These are phyloP conservation scores for Cydia strobilella DNA, from an alignment of 1,140 invertebrate genomes.

Conservation along the genomic window DNA sequence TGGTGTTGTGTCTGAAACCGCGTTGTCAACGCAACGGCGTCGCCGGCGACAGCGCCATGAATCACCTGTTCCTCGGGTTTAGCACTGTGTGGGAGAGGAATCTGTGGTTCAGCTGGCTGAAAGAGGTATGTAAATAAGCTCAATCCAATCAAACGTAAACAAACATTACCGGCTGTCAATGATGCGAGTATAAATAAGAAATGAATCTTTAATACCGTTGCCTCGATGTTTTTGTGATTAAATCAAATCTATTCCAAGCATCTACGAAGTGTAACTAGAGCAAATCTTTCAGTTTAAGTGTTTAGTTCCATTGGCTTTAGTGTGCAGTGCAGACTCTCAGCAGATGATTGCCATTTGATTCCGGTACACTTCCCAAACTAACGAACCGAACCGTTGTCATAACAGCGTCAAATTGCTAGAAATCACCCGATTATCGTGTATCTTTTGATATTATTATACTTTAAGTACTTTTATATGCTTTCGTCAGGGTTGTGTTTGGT, in stretches of 20 bases:
- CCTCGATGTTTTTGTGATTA: not conserved
- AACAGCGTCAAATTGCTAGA: slow-evolving; percentile 66
- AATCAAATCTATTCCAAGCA: not conserved
- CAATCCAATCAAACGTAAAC: no score
- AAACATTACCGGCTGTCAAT: no score
- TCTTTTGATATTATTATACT: slow-evolving; percentile 61
- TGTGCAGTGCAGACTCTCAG: slow-evolving; percentile 41
- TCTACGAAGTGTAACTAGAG: slow-evolving; percentile 35
- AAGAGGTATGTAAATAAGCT: slow-evolving; percentile 74
- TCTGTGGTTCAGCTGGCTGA: slow-evolving; percentile 83
- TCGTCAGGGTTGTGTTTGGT: slow-evolving; percentile 46
- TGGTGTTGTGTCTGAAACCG: slow-evolving; percentile 75
- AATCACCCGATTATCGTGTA: slow-evolving; percentile 59
- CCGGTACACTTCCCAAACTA: slow-evolving; percentile 75
- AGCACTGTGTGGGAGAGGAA: slow-evolving; percentile 83
- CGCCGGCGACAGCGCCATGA: slow-evolving; percentile 48
- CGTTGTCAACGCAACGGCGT: slow-evolving; percentile 59
- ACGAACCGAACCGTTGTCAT: slow-evolving; percentile 65
- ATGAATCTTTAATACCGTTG: not conserved
- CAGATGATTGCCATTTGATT: slow-evolving; percentile 60
- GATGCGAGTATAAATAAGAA: no score
- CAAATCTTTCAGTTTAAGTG: slow-evolving; percentile 36
- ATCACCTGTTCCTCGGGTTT: slow-evolving; percentile 82
- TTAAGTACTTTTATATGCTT: slow-evolving; percentile 31
- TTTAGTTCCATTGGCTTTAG: slow-evolving; percentile 37